Evolutionary conservation across 2,113 vertebrate species (phyloP).

Genomic region (Genyomyrus donnyi): DNA sequence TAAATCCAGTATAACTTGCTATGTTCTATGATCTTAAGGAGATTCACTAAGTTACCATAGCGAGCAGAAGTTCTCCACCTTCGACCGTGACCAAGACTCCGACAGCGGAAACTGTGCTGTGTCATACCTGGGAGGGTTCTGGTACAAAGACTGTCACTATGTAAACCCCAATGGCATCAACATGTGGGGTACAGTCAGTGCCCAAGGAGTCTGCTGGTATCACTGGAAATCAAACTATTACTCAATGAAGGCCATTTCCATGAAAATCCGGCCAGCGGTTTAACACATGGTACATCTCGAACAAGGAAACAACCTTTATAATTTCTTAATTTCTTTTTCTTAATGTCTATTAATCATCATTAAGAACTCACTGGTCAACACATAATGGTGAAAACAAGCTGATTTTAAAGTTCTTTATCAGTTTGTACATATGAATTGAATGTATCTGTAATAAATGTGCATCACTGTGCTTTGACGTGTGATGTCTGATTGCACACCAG

Average conservation of each 20-base stretch:
- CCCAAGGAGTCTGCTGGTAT: not conserved
- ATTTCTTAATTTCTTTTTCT: not conserved
- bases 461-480: not conserved
- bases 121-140: slow-evolving; percentile 55
- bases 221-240: slow-evolving; percentile 22
- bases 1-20: not conserved
- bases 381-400: not conserved
- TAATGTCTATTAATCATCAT: not conserved
- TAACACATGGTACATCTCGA: not conserved
- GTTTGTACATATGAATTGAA: not conserved
- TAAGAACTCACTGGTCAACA: not conserved
- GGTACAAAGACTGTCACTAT: slow-evolving; percentile 58
- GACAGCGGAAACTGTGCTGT: slow-evolving; percentile 47
- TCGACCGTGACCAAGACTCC: slow-evolving; percentile 45
- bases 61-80: slow-evolving; percentile 61
- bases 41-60: slow-evolving; percentile 56
- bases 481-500: not conserved
- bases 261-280: slow-evolving; percentile 52
- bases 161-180: slow-evolving; percentile 64
- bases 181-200: slow-evolving; percentile 35
- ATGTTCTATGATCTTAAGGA: slow-evolving; percentile 36
- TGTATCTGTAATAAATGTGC: not conserved
- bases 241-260: slow-evolving; percentile 56
- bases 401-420: not conserved
- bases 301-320: not conserved